Evolutionary conservation across 2,888 invertebrate genomes (phyloP).

Genomic region (Mermis nigrescens): DNA sequence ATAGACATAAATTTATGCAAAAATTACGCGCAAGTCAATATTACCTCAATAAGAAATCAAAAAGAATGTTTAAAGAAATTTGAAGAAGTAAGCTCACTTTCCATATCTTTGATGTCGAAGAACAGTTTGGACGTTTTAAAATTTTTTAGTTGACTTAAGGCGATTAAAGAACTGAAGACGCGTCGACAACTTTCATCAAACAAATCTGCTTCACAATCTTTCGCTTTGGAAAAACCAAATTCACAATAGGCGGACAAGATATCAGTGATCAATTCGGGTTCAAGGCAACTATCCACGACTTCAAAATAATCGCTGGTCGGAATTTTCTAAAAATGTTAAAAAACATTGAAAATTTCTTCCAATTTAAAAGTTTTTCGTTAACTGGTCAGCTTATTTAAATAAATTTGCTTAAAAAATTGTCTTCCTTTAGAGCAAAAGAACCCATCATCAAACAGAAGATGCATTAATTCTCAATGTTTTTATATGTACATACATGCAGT

Average conservation of each 20-base stretch:
- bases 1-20: too few relatives aligned
- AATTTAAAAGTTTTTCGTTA: too few relatives aligned
- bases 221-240: background rate
- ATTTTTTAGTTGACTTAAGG: background rate
- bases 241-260: background rate
- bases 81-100: background rate
- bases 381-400: too few relatives aligned
- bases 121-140: slow-evolving; percentile 1
- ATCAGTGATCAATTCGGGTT: background rate
- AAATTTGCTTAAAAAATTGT: too few relatives aligned
- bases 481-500: too few relatives aligned
- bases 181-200: background rate
- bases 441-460: too few relatives aligned
- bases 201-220: background rate
- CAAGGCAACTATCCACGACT: background rate
- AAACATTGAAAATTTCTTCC: too few relatives aligned
- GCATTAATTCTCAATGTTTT: too few relatives aligned
- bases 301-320: background rate
- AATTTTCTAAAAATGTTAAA: background rate
- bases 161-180: background rate
- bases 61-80: too few relatives aligned
- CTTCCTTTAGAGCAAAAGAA: too few relatives aligned
- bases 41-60: too few relatives aligned
- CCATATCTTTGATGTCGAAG: background rate
- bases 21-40: too few relatives aligned